Base-by-base conservation (phyloP, 2,113 vertebrate genomes). In the Rafetus swinhoei region DNA sequence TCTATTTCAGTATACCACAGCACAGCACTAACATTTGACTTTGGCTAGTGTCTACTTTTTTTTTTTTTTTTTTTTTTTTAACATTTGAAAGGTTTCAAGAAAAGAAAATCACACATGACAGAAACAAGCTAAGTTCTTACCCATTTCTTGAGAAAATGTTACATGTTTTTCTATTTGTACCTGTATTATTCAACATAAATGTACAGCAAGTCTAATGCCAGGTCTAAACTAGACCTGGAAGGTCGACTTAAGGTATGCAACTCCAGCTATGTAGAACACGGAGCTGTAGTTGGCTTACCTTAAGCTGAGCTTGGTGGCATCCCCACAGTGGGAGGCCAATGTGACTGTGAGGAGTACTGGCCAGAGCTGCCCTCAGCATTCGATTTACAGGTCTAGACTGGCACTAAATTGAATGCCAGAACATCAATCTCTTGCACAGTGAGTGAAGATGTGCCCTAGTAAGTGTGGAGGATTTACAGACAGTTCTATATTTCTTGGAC, bases 1-100 rank as follows among this genome's bases (percentile, higher is more conserved):
- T 91, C 60, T 84, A 83, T 95, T 97, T 90, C 93, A 88, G 90
- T 88, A 94, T 93, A 72, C 91, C 82, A 87, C 93, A 94, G n/a
- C 25, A 21, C 21, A 79, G 21, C 1, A 0, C 24, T 92, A 84
- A 79, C 59, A 92, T 91, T 96, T 93, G 82, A 82, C 62, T 96
- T 93, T 86, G 72, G 92, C 90, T 89, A 86, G 59, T 9, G 90
- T 92, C 83, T 90, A 19, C 45, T 1, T 5, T 2, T 52, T 94
- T 91, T 15, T 53, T 45, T 45, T 5, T 11, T n/a, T 1, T 5
- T 2, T 52, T 94, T 91, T 15, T 53, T 45, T 45, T 5, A 9
- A 8, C 77, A 82, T 39, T 81, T 52, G 77, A 94, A 93, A 87
- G 21, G 1, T 69, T 95, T 56, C 89, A 22, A 77, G 89, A 74